These are phyloP conservation scores for Calephelis perditalis DNA, from an alignment of 2,888 invertebrate species.

Conservation along the genomic window DNA sequence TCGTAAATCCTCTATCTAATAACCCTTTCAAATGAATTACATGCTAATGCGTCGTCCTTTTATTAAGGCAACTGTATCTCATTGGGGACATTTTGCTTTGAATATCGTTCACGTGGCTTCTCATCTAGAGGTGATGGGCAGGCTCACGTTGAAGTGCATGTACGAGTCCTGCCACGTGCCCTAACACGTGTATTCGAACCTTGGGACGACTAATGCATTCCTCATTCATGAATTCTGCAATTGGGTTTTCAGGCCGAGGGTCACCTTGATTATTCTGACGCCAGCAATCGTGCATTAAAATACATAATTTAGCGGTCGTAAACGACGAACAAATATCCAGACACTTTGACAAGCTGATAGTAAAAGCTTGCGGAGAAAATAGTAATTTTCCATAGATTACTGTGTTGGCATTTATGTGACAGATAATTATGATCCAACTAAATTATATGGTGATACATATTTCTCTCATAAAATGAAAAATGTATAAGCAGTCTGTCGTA, in stretches of 20 bases:
- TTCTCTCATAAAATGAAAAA: too few species aligned
- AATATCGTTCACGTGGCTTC: constrained; percentile 28
- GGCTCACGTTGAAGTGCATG: constrained; percentile 45
- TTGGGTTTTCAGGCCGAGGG: constrained; percentile 41
- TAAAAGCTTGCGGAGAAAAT: background rate
- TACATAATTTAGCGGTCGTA: constrained; percentile 2
- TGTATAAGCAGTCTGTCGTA: too few species aligned
- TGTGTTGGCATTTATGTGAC: too few species aligned
- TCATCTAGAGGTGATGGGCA: constrained; percentile 23
- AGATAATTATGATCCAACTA: too few species aligned
- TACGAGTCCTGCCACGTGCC: constrained; percentile 32
- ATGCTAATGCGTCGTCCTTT: constrained; percentile 2
- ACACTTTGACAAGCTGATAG: background rate
- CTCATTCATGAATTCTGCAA: constrained; percentile 48
- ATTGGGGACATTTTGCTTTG: constrained; percentile 24
- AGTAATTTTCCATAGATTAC: background rate
- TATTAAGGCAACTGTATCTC: constrained; percentile 9
- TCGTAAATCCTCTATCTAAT: background rate
- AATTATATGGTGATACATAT: too few species aligned
- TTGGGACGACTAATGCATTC: constrained; percentile 36
- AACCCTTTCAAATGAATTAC: constrained; percentile 3
- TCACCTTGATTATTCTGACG: constrained; percentile 34
- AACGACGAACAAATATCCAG: too few species aligned
- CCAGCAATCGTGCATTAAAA: constrained; percentile 17
- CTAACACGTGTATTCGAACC: constrained; percentile 45